Conservation (phyloP, 2,888 invertebrate species). For the Eristalinus aeneus region DNA sequence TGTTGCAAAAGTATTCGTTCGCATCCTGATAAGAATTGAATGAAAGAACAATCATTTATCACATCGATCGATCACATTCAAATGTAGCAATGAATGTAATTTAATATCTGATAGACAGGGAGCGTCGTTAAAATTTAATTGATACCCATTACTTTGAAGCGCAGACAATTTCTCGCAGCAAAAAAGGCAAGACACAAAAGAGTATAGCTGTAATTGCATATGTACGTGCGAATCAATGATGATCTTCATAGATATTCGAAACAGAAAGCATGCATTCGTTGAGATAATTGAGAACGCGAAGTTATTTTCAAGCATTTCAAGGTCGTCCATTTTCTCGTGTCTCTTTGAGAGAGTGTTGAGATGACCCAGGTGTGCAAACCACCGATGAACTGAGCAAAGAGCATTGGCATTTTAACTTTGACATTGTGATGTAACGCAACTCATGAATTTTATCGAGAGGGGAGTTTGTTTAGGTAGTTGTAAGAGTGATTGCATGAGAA, state of each 20-base stretch:
- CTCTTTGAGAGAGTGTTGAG: not conserved
- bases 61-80: not conserved
- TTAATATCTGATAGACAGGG: not conserved
- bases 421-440: constrained; percentile 2
- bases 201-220: not conserved
- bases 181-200: not conserved
- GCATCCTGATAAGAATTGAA: constrained; percentile 85
- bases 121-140: constrained; percentile 25
- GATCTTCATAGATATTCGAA: constrained; percentile 18
- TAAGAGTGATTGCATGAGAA: not conserved
- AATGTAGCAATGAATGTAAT: not conserved
- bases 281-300: not conserved
- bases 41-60: not conserved
- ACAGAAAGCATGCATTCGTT: not conserved
- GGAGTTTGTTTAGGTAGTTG: not conserved
- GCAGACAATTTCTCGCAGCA: not conserved
- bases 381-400: constrained; percentile 1
- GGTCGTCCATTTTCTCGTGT: not conserved
- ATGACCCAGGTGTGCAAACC: constrained; percentile 6
- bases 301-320: constrained; percentile 12
- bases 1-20: constrained; percentile 85
- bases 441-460: not conserved
- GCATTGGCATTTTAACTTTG: constrained; percentile 27
- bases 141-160: constrained; percentile 19
- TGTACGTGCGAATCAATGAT: constrained; percentile 34